A percentile compares a stretch with the other conserved stretches of the same genome.
Conservation (phyloP, 2,113 vertebrate genomes). For the Engraulis encrasicolus region DNA sequence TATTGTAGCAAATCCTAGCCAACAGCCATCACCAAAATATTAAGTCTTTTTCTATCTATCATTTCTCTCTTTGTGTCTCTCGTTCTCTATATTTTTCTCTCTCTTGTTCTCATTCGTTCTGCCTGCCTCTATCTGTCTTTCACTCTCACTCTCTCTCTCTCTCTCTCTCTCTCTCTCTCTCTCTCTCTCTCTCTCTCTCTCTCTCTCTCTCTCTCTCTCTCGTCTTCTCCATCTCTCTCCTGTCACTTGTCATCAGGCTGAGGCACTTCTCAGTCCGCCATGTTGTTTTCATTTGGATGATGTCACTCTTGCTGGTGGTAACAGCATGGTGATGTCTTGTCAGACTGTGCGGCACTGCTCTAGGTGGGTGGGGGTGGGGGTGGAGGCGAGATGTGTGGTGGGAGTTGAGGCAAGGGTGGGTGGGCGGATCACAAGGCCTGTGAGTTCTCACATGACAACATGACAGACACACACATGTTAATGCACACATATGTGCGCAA, state of each 20-base stretch:
- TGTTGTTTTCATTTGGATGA: slow-evolving; percentile 47
- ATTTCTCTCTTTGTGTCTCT: background rate
- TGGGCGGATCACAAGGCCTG: too few species aligned
- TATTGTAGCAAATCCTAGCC: background rate
- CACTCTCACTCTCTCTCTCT: too few species aligned
- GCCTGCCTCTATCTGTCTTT: background rate
- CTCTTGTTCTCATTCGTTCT: background rate
- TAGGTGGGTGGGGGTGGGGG: background rate
- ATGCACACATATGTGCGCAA: too few species aligned
- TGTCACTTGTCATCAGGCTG: background rate
- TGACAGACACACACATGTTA: too few species aligned
- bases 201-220: background rate
- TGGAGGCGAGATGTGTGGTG: too few species aligned
- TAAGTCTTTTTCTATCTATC: too few species aligned
- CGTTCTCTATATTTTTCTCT: background rate
- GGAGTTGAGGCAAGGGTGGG: too few species aligned
- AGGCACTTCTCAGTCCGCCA: slow-evolving; percentile 29
- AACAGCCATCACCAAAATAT: background rate
- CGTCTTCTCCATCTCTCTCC: background rate
- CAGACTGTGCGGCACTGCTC: background rate
- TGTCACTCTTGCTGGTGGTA: slow-evolving; percentile 13
- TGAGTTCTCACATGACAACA: too few species aligned
- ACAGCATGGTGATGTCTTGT: slow-evolving; percentile 22
- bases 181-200: background rate
- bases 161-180: background rate